Percentiles rank a stretch among this genome's conserved stretches.
Conservation (phyloP, 2,113 vertebrate genomes). For the Lophotis ruficrista region DNA sequence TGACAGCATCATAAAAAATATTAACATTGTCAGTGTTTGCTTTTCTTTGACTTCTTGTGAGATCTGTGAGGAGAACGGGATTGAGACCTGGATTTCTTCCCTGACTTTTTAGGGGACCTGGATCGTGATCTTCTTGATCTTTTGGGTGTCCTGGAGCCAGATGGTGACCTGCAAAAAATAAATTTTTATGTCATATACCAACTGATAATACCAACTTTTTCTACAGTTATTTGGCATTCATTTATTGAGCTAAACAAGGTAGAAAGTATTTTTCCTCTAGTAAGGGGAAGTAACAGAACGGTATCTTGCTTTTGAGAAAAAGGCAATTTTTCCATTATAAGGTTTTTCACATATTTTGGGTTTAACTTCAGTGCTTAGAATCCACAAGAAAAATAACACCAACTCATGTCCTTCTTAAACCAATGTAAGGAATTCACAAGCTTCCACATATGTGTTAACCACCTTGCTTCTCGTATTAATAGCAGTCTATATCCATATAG, state of each 20-base stretch:
- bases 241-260: background rate
- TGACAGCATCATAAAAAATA: slow-evolving; percentile 80
- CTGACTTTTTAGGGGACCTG: slow-evolving; percentile 94
- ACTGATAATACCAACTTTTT: background rate
- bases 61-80: slow-evolving; percentile 97
- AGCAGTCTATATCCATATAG: background rate
- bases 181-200: background rate
- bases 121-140: slow-evolving; percentile 92
- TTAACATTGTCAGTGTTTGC: slow-evolving; percentile 92
- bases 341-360: background rate
- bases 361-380: background rate
- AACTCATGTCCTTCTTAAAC: background rate
- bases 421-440: background rate
- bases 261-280: background rate
- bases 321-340: background rate
- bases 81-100: slow-evolving; percentile 96
- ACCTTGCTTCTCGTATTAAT: background rate
- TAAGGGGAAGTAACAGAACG: background rate
- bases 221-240: background rate
- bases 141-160: slow-evolving; percentile 95
- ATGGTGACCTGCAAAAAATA: slow-evolving; percentile 84
- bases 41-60: slow-evolving; percentile 99
- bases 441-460: background rate
- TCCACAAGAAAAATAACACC: background rate
- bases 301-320: background rate